Conservation (phyloP, 2,888 invertebrate species). For the Nephrocerus scutellatus region DNA sequence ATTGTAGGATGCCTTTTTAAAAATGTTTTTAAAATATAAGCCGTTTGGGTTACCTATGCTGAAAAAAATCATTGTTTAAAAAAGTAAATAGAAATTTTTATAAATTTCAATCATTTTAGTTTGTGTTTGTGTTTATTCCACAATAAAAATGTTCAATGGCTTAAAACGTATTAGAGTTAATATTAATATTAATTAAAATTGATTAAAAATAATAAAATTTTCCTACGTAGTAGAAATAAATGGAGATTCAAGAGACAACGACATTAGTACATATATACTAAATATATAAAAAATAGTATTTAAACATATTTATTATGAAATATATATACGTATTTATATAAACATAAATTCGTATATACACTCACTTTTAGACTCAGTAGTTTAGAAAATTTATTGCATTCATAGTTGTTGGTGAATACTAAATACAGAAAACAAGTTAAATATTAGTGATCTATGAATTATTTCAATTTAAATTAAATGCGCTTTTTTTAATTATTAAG, state of each 20-base stretch:
- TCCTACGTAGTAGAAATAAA: slow-evolving; percentile 12
- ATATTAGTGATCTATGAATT: not conserved
- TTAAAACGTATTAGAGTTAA: slow-evolving; percentile 13
- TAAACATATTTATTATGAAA: slow-evolving; percentile 1
- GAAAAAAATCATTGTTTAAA: too few species aligned
- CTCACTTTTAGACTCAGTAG: too few species aligned
- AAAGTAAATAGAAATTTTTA: slow-evolving; percentile 5
- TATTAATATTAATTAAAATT: too few species aligned
- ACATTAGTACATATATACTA: slow-evolving; percentile 25
- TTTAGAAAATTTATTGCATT: too few species aligned
- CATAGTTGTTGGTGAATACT: too few species aligned
- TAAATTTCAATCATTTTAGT: not conserved
- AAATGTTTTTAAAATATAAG: too few species aligned
- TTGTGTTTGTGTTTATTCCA: slow-evolving; percentile 1
- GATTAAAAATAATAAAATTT: slow-evolving; percentile 1
- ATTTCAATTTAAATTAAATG: too few species aligned
- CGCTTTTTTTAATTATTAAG: too few species aligned
- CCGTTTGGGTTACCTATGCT: too few species aligned
- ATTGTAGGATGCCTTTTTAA: slow-evolving; percentile 11
- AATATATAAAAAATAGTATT: slow-evolving; percentile 6
- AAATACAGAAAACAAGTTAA: not conserved
- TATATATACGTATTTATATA: not conserved
- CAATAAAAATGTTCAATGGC: slow-evolving; percentile 6
- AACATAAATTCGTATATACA: slow-evolving; percentile 1
- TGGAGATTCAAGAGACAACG: slow-evolving; percentile 36